Conservation (phyloP, 2,797 vertebrate species). For the Meriones psammophilus region DNA sequence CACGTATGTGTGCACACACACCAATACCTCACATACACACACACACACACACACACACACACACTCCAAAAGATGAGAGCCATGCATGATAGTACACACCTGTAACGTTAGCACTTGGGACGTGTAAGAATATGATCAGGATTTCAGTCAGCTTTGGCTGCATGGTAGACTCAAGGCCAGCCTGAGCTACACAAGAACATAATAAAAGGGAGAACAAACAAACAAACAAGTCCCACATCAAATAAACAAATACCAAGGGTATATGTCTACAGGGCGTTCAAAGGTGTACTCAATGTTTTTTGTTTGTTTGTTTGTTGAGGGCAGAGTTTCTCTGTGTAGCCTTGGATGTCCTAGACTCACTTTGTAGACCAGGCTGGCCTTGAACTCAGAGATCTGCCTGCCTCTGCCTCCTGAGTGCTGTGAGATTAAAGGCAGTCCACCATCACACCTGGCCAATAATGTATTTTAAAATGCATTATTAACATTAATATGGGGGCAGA, state of each 20-base stretch:
- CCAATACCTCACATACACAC: background rate
- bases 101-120: background rate
- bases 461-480: background rate
- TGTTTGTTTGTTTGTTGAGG: background rate
- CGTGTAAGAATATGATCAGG: background rate
- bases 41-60: background rate
- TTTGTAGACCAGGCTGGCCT: background rate
- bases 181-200: background rate
- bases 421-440: background rate
- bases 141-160: background rate
- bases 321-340: background rate
- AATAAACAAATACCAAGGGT: background rate
- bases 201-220: background rate
- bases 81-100: no score
- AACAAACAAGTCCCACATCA: background rate
- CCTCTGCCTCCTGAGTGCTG: background rate
- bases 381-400: background rate
- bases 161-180: background rate
- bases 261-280: rapidly evolving
- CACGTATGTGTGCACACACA: background rate
- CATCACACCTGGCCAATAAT: background rate
- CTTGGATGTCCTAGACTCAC: background rate
- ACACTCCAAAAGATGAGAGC: background rate
- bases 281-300: background rate
- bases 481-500: background rate